Evolutionary conservation across 2,888 invertebrate species (phyloP), one percentile per base, ranked within the genome.

Genomic region (Lasius platythorax): DNA sequence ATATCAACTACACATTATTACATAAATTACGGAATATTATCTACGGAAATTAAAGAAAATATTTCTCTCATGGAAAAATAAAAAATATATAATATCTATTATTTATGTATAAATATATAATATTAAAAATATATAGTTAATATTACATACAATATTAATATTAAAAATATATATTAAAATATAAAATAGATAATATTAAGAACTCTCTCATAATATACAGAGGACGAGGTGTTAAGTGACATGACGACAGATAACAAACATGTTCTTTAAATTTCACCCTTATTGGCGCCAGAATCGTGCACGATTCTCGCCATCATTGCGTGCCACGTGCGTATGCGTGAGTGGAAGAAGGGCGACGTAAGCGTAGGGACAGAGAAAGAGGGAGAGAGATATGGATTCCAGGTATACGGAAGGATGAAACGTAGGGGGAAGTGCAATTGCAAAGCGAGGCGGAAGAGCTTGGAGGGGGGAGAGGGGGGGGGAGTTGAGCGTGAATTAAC

Each of bases 401-500:
- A 67, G 58, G 46, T 67, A 63, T 18, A 12, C 28, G 33, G 23
- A n/a, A 64, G 33, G 33, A 64, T 68, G 58, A 43, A 50, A 63
- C 9, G 73, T 66, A 66, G 18, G 85, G 85, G 86, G 85, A 87
- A 58, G 30, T 23, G 67, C 46, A 28, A 64, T 64, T 40, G 66
- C 40, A 37, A 73, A 61, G 46, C 73, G n/a, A 61, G 72, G 23
- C 33, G 78, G 82, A 76, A 85, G 72, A 85, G 58, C n/a, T 23
- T 23, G 23, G n/a, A 61, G 72, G 23, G 23, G 78, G 82, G 74
- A 85, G 72, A 85, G 58, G 30, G n/a, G 33, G 3, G 85, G 74
- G 83, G 85, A 84, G 85, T 75, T 85, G 90, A 91, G 91, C 92
- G 93, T 93, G 94, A 94, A 94, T 94, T 94, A 94, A 94, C 94